These are phyloP conservation scores for Simalia tracyae DNA, from an alignment of 2,797 vertebrate genomes.

Conservation along the genomic window DNA sequence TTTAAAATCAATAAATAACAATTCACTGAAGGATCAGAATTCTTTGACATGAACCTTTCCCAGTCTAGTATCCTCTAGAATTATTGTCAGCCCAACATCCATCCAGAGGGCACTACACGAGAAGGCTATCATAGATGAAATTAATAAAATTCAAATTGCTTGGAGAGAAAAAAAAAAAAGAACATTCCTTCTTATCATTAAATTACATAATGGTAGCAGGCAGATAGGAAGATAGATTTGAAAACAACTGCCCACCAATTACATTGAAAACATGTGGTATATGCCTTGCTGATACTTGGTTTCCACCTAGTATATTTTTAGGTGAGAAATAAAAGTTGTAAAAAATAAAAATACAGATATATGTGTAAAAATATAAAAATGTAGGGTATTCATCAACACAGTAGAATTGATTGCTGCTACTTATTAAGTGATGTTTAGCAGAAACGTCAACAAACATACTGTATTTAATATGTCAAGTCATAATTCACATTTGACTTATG, in stretches of 20 bases:
- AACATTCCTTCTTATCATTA: background rate
- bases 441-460: too few species aligned
- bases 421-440: background rate
- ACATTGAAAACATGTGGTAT: too few species aligned
- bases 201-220: background rate
- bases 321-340: background rate
- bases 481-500: background rate
- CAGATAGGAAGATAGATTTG: too few species aligned
- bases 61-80: too few species aligned
- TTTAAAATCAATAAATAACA: too few species aligned
- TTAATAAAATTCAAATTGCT: background rate
- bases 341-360: background rate
- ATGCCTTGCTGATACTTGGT: background rate
- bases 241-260: too few species aligned
- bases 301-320: background rate
- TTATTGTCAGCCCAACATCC: too few species aligned
- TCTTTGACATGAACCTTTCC: too few species aligned
- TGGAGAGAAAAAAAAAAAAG: background rate
- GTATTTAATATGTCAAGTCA: too few species aligned
- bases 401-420: background rate
- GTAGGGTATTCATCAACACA: background rate
- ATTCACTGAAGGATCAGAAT: too few species aligned
- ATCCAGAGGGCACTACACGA: too few species aligned
- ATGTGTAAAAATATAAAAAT: background rate
- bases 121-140: too few species aligned